A percentile compares a stretch with the other conserved stretches of the same genome.
Evolutionary conservation across 2,888 invertebrate genomes (phyloP).

Genomic region (Charanyca ferruginea): DNA sequence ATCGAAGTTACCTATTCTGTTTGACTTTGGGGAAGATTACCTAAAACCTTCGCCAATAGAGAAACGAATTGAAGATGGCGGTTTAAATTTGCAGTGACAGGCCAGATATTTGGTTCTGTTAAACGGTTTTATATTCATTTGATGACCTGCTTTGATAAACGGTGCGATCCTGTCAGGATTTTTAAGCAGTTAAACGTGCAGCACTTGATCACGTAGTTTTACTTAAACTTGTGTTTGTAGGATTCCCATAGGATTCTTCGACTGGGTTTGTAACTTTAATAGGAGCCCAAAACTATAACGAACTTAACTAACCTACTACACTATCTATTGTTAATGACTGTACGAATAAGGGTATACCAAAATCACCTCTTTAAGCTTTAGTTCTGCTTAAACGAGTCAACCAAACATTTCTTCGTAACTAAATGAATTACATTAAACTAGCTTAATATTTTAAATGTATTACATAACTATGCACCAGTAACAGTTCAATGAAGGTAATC

Average conservation of each 20-base stretch:
- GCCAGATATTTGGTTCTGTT: not conserved
- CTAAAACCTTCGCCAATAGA: not conserved
- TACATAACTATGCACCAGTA: too few relatives aligned
- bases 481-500: too few relatives aligned
- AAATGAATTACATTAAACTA: too few relatives aligned
- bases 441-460: too few relatives aligned
- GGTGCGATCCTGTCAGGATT: slow-evolving; percentile 12
- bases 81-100: not conserved
- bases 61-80: not conserved
- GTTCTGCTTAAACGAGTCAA: too few relatives aligned
- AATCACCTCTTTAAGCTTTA: too few relatives aligned
- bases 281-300: too few relatives aligned
- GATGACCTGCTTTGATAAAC: slow-evolving; percentile 33
- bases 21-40: not conserved
- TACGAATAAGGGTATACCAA: too few relatives aligned
- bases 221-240: not conserved
- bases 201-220: not conserved
- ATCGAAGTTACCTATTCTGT: too few relatives aligned
- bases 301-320: too few relatives aligned
- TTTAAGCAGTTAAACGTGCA: not conserved
- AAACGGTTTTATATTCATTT: slow-evolving; percentile 11
- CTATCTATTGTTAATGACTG: too few relatives aligned
- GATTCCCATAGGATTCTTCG: not conserved
- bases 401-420: too few relatives aligned
- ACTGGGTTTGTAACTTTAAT: not conserved